Percentiles rank a stretch among this genome's conserved stretches.
Conservation (phyloP, 2,113 vertebrate genomes). For the Callionymus lyra region DNA sequence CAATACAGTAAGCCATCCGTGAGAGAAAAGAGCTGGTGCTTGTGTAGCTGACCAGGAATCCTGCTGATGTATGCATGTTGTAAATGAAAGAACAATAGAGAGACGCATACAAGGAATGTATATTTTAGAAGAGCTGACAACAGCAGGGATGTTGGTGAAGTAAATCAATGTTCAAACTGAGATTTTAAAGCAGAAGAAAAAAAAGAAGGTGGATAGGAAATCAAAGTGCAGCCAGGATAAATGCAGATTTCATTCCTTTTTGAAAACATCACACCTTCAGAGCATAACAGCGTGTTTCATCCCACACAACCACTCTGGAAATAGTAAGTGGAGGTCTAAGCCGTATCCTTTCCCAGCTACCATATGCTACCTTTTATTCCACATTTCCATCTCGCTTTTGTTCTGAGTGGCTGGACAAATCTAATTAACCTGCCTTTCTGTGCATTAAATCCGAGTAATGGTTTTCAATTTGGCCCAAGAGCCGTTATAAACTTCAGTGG, state of each 20-base stretch:
- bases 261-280: slow-evolving; percentile 61
- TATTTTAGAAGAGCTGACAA: slow-evolving; percentile 6
- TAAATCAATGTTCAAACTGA: slow-evolving; percentile 25
- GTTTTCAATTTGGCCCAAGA: slow-evolving; percentile 8
- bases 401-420: slow-evolving; percentile 1
- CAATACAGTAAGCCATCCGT: slow-evolving; percentile 51
- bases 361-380: slow-evolving; percentile 38
- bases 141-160: slow-evolving; percentile 11
- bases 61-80: slow-evolving; percentile 7
- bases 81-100: slow-evolving; percentile 5
- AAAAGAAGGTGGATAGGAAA: slow-evolving; percentile 19
- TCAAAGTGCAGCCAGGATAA: slow-evolving; percentile 28
- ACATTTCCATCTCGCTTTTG: slow-evolving; percentile 17
- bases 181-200: slow-evolving; percentile 11
- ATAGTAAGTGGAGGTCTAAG: slow-evolving; percentile 49
- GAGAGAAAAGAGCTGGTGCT: slow-evolving; percentile 32
- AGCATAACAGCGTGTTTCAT: slow-evolving; percentile 54
- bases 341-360: slow-evolving; percentile 23
- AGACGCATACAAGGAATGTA: not conserved
- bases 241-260: slow-evolving; percentile 34
- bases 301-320: slow-evolving; percentile 57
- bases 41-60: slow-evolving; percentile 5
- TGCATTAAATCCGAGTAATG: slow-evolving; percentile 16
- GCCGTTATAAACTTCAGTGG: slow-evolving; percentile 25
- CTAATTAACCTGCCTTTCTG: slow-evolving; percentile 10